Conservation (phyloP, 2,888 invertebrate genomes). For the Papilio demoleus region DNA sequence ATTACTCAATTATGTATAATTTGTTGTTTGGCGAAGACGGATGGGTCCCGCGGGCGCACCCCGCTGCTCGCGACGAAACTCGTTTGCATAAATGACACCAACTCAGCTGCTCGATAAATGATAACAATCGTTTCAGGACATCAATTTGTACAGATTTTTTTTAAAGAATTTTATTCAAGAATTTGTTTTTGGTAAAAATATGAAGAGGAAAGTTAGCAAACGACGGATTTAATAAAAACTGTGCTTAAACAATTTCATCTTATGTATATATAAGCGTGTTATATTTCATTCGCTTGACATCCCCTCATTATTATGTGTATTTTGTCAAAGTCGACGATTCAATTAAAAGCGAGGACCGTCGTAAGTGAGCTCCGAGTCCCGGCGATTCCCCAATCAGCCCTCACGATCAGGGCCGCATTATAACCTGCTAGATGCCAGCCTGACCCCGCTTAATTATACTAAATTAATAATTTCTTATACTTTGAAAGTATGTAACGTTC, state of each 20-base stretch:
- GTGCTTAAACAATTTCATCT: too few relatives aligned
- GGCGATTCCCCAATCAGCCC: conserved; percentile 9
- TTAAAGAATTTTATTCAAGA: background rate
- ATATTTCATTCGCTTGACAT: background rate
- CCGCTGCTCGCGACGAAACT: background rate
- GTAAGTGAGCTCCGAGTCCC: background rate
- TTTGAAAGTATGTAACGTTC: background rate
- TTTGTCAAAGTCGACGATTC: conserved; percentile 22
- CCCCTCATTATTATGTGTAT: background rate
- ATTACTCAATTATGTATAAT: conserved; percentile 5
- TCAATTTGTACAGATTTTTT: background rate
- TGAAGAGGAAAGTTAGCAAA: too few relatives aligned
- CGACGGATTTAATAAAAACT: too few relatives aligned
- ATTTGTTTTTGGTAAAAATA: too few relatives aligned
- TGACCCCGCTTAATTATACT: background rate
- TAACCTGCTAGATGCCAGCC: background rate
- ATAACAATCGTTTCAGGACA: background rate
- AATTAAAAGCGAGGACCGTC: conserved; percentile 12
- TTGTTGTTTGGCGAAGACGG: conserved; percentile 6
- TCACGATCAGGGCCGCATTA: background rate
- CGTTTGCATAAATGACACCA: background rate
- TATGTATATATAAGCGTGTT: too few relatives aligned
- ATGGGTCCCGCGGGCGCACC: background rate
- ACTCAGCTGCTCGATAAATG: background rate
- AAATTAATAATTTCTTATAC: conserved; percentile 8